A percentile compares a stretch with the other conserved stretches of the same genome.
These are phyloP conservation scores for Iselma pallidipennis DNA, from an alignment of 2,888 invertebrate species.

Conservation along the genomic window DNA sequence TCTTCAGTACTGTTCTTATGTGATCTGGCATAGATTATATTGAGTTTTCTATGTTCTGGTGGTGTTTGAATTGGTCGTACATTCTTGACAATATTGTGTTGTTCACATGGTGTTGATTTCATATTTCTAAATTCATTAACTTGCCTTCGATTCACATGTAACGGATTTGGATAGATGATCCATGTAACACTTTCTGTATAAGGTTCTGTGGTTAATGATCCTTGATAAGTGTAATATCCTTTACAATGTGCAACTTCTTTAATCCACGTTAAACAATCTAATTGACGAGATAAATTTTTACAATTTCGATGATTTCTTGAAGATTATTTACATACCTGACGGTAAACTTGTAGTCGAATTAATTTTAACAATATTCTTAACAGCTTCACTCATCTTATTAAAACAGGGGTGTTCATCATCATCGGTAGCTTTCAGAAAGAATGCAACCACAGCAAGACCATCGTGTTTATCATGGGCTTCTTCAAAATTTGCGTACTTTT, in stretches of 20 bases:
- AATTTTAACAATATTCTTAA: slow-evolving; percentile 51
- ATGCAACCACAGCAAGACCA: slow-evolving; percentile 72
- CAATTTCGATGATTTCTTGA: too few relatives aligned
- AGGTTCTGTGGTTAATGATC: slow-evolving; percentile 72
- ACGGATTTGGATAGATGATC: slow-evolving; percentile 73
- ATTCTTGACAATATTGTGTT: slow-evolving; percentile 52
- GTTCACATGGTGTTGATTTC: slow-evolving; percentile 52
- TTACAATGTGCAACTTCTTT: slow-evolving; percentile 68
- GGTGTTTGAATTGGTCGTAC: slow-evolving; percentile 51
- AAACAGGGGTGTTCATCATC: slow-evolving; percentile 53
- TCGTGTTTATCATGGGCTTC: slow-evolving; percentile 70
- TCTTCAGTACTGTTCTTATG: slow-evolving; percentile 42
- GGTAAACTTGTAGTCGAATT: slow-evolving; percentile 47
- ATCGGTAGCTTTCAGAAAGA: slow-evolving; percentile 61
- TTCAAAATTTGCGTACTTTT: slow-evolving; percentile 67
- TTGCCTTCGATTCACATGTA: slow-evolving; percentile 69
- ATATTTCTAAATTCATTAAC: slow-evolving; percentile 56
- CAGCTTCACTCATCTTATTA: slow-evolving; percentile 50
- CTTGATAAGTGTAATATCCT: slow-evolving; percentile 73
- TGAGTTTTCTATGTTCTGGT: slow-evolving; percentile 45
- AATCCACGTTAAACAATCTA: slow-evolving; percentile 73
- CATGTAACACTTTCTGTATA: slow-evolving; percentile 75
- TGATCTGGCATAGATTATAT: slow-evolving; percentile 51
- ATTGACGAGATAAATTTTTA: too few relatives aligned
- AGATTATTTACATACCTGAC: slow-evolving; percentile 46